Evolutionary conservation across 2,113 vertebrate genomes (phyloP), one percentile per base, ranked within the genome.

Genomic region (Dicentrarchus labrax): DNA sequence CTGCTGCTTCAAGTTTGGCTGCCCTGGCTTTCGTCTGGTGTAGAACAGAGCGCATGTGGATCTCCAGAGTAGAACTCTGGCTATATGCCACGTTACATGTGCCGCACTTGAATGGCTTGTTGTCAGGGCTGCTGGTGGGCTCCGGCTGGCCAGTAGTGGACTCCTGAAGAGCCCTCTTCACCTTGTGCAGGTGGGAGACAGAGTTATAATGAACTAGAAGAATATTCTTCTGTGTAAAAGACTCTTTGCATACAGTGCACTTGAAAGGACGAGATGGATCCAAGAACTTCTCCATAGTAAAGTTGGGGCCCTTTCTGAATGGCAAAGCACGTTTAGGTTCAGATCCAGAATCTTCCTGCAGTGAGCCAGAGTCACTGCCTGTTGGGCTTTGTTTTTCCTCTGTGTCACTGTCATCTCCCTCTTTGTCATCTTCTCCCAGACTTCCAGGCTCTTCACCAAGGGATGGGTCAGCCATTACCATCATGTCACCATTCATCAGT

Each of bases 241-340:
- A 99, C 89, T 99, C 98, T 95, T 99, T 99, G 94, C 98, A 99
- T 45, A 99, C 98, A 0, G 98, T 99, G 91, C 98, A 99, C 92
- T 99, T 99, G 88, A 99, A 99, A 22, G 98, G 98, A 78, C 98
- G 97, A 91, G 98, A 99, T 2, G 98, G 98, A 92, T 99, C 98
- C 72, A 99, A 93, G 78, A 99, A 99, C 86, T 99, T 99, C 86
- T 99, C 98, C 98, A 99, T 98, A 5, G 98, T 99, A 90, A 99
- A 99, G 92, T 99, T 99, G 64, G 98, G 98, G 59, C 98, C 98
- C 90, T 99, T 99, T 82, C 98, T 95, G 93, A 99, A 99, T 70
- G 98, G 98, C 68, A 99, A 95, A 39, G 98, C 98, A 87, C 98
- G 95, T 92, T 99, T 99, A 1, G 98, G 98, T 95, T 99, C 98